Evolutionary conservation across 2,113 vertebrate species (phyloP).

Genomic region (Tursiops truncatus): DNA sequence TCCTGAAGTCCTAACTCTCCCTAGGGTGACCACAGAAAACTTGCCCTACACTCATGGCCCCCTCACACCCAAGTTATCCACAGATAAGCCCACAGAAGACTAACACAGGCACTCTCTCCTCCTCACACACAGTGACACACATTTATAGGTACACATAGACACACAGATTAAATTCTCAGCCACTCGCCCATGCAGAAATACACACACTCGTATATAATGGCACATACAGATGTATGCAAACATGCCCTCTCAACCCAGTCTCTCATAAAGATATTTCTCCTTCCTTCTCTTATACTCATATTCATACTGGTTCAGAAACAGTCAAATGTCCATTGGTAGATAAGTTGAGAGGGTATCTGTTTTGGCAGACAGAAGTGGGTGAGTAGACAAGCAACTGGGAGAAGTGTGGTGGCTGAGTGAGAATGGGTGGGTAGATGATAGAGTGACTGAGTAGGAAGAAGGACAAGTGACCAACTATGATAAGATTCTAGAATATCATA

Average conservation of each 20-base stretch:
- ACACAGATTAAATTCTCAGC: slow-evolving; percentile 40
- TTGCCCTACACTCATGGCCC: neutral
- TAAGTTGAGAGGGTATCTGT: slow-evolving; percentile 41
- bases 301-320: slow-evolving; percentile 22
- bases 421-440: slow-evolving; percentile 50
- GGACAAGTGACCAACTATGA: slow-evolving; percentile 41
- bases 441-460: slow-evolving; percentile 46
- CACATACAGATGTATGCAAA: neutral
- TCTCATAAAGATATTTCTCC: slow-evolving; percentile 26
- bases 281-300: slow-evolving; percentile 36
- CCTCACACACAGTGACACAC: slow-evolving; percentile 23
- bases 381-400: slow-evolving; percentile 47
- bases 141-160: neutral
- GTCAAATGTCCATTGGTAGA: slow-evolving; percentile 39
- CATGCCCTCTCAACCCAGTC: neutral
- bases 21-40: neutral
- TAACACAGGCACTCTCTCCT: slow-evolving; percentile 7
- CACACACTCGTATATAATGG: neutral
- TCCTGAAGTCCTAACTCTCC: neutral
- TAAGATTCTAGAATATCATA: slow-evolving; percentile 54
- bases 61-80: slow-evolving; percentile 10
- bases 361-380: slow-evolving; percentile 56
- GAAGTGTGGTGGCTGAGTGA: slow-evolving; percentile 47
- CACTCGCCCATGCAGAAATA: neutral
- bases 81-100: neutral